Evolutionary conservation across 2,113 vertebrate species (phyloP), one percentile per base, ranked within the genome.

Genomic region (Eulacestoma nigropectus): DNA sequence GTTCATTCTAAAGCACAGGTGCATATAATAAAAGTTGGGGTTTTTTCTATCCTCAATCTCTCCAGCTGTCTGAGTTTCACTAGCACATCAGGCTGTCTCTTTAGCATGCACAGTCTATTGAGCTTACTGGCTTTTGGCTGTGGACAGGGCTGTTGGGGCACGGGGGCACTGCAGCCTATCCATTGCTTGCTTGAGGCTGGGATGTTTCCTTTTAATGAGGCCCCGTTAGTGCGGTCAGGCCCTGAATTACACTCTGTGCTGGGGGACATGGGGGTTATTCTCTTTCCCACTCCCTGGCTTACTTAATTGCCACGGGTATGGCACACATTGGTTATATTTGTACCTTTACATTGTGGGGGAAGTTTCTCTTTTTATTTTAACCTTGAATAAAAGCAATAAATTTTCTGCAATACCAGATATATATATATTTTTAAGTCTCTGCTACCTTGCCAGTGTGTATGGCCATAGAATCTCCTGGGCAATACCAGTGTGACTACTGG

Each of bases 81-180:
- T 30, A 8, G 49, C 1, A 4, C n/a, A 4, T 41, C 16, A 41
- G 22, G 57, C 52, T 90, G 29, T n/a, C 72, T 59, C 2, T 0
- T 49, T 49, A 87, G 57, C 35, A 46, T 32, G 65, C 29, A 5
- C 26, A 79, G 62, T 49, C 62, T 41, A 0, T 20, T 44, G 46
- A 53, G 11, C 29, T 68, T 25, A 1, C 10, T 47, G 63, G n/a
- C 35, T 16, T 39, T 41, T 47, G 70, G 23, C 33, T 65, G 41
- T n/a, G 46, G 57, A 11, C 37, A 17, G 1, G 5, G 59, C 46
- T 73, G 13, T 29, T 72, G 70, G 35, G 53, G 32, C 62, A 37
- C 0, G 0, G 49, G 52, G 52, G 37, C 32, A 9, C 56, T 46
- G 86, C 37, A 78, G 12, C n/a, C 25, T 70, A 25, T 19, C 32